Evolutionary conservation across 2,888 invertebrate species (phyloP).

Genomic region (Sturmia bella): DNA sequence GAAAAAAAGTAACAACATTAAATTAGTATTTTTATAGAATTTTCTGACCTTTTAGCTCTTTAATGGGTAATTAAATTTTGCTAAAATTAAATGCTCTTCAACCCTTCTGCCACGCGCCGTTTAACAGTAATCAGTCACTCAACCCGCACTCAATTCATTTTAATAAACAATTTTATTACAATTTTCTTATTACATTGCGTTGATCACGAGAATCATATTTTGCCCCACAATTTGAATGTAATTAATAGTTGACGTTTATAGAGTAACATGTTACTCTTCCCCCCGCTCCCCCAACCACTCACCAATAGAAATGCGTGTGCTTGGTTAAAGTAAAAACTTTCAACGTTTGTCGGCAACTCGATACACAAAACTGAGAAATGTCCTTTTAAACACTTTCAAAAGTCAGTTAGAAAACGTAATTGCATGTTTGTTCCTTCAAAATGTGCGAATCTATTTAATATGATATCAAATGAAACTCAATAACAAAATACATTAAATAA

Average conservation of each 20-base stretch:
- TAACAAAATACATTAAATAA: conserved; percentile 29
- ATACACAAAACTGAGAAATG: no score
- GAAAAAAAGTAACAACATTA: no score
- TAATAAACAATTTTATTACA: neutral
- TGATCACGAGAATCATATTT: neutral
- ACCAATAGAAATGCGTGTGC: no score
- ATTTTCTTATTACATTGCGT: neutral
- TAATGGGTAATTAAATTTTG: no score
- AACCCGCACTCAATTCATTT: conserved; percentile 1
- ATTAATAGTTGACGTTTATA: conserved; percentile 1
- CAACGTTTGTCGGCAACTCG: no score
- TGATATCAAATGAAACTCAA: neutral
- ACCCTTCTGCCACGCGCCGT: neutral
- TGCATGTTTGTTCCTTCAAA: conserved; percentile 14
- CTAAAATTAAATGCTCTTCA: no score
- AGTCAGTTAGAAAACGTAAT: neutral
- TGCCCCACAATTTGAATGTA: conserved; percentile 14
- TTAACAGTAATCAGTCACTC: neutral
- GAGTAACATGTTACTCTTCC: no score
- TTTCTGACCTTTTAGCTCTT: no score
- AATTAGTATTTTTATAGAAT: no score
- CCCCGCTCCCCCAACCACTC: no score
- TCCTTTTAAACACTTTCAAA: no score
- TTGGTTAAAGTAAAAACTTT: no score
- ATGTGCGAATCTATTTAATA: neutral